phyloP scores from a whole-genome alignment of 2,113 vertebrate species.

The Alces alces region DNA sequence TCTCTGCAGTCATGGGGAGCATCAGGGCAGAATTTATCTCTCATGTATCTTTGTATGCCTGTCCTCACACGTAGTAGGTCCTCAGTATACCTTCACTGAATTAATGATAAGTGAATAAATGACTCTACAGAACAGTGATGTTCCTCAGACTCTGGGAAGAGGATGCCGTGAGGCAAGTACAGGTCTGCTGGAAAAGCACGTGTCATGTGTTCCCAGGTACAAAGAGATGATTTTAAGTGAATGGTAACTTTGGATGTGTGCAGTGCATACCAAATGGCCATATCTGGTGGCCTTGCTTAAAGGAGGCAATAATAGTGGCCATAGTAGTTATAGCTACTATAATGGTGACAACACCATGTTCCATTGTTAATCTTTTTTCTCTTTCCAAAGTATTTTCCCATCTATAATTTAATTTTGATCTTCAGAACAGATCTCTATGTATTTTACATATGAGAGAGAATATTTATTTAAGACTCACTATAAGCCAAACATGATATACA shows the following conservation, averaged over 20 bases:
- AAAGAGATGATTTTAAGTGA: neutral
- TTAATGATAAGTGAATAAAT: neutral
- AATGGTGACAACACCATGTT: neutral
- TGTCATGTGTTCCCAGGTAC: neutral
- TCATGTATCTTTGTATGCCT: neutral
- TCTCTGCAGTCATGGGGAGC: neutral
- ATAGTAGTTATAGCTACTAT: neutral
- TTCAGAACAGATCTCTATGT: neutral
- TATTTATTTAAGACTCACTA: neutral
- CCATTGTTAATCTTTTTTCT: neutral
- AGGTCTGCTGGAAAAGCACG: neutral
- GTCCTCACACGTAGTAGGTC: neutral
- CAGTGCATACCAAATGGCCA: rapidly evolving
- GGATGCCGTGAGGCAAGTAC: neutral
- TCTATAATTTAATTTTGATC: neutral
- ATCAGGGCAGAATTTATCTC: neutral
- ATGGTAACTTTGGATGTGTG: neutral
- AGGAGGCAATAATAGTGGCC: neutral
- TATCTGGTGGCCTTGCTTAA: neutral
- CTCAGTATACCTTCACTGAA: neutral
- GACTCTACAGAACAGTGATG: neutral
- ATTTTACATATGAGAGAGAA: neutral
- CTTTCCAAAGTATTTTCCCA: neutral
- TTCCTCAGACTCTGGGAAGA: neutral
- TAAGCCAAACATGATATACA: neutral